Base-by-base conservation (phyloP, 92 coral and sea anemone genomes). In the Ricordea florida region DNA sequence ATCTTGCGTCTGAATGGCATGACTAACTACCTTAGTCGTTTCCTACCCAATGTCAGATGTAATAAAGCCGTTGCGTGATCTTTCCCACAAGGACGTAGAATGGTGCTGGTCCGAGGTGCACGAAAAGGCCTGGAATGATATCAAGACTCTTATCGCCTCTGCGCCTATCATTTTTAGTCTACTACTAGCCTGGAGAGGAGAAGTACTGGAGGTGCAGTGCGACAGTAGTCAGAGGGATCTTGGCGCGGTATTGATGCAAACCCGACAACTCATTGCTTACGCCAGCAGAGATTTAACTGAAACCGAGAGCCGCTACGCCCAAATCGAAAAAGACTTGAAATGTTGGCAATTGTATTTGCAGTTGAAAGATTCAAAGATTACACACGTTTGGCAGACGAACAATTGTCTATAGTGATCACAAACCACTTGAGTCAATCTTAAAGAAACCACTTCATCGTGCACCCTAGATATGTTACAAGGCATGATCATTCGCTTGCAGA, bases 401-500 rank as follows among this genome's bases (percentile, higher is more conserved):
- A 18, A 33, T 59, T 10, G 66, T 60, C 25, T 37, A 20, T 11
- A 33, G 47, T 33, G 13, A 59, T 34, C 65, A 62, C 72, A 62
- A 76, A 20, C 82, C 82, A 16, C 28, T 75, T 13, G 40, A 26
- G 6, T 32, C 74, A 28, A 81, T 81, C 13, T 10, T 72, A 0
- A 81, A 64, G 45, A 82, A 62, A 55, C 82, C 76, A 16, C 63
- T 74, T 6, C 43, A 38, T 34, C 15, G 37, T 15, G 79, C 74
- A 8, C 83, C 83, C 17, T 55, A 61, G 58, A 30, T 74, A 13
- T 49, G n/a, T n/a, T 83, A 14, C 83, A 83, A 58, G 79, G 49
- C 32, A 83, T 83, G 88, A 28, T 83, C 43, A 65, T 74, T 16
- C 49, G 83, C 28, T 40, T 43, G 21, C 88, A 48, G 34, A 64